Evolutionary conservation across 2,888 invertebrate genomes (phyloP), one percentile per base, ranked within the genome.

Genomic region (Invenusta paracnida): DNA sequence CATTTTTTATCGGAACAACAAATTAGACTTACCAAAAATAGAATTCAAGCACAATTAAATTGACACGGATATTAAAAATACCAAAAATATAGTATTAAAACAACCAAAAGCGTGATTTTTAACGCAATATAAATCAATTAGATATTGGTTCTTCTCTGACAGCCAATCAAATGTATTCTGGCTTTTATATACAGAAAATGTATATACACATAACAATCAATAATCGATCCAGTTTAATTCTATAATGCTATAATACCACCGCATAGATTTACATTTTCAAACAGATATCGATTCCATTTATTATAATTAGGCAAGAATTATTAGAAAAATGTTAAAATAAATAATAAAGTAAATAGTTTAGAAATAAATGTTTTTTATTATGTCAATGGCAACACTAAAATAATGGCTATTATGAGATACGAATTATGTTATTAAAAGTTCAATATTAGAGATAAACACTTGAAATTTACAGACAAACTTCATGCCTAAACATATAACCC

Each of bases 351-450:
- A 48, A 48, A 48, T 48, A 48, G 48, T 48, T 48, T 48, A 48
- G 48, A 48, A 48, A 48, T 48, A 48, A 48, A 48, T 48, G 48
- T 48, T 48, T 48, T 48, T 48, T 48, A 48, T 48, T 48, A 48
- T 48, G 48, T 48, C 48, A 48, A 48, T 48, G 48, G 48, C 48
- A 48, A 48, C 48, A 48, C 73, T 73, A 73, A 73, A 73, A 73
- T 73, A 73, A 23, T 73, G 73, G 73, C 73, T 73, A 73, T 13
- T 73, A 73, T 73, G 27, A 73, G 25, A 73, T 73, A 73, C 73
- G 23, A 73, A 73, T 73, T 73, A 73, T 5, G 73, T 73, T 73
- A 73, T 23, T 73, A 73, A 73, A 73, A 73, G 73, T 73, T 73
- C 73, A 73, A 73, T 73, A 73, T 73, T 73, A n/a, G 27, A 73